Base-by-base conservation (phyloP, 2,113 vertebrate species). In the Mastomys coucha region DNA sequence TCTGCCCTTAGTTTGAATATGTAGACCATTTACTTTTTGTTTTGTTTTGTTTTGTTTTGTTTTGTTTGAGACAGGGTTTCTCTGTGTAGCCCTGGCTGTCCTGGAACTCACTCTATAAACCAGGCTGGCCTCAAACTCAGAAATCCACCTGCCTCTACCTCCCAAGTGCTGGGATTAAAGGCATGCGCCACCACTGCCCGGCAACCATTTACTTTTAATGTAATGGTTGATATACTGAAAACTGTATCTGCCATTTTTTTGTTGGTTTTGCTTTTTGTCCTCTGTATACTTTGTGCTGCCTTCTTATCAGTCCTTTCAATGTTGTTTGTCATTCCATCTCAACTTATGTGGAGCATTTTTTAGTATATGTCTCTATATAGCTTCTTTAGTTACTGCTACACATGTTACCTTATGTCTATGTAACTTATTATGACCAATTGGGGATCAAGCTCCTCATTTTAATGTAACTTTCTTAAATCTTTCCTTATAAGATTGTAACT, bases 191-290 rank as follows among this genome's bases (percentile, higher is more conserved):
- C n/a, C n/a, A n/a, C n/a, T n/a, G n/a, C n/a, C n/a, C n/a, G n/a
- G n/a, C n/a, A n/a, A 63, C 31, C 24, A 69, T 93, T 95, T 86
- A 87, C n/a, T 87, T 45, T 91, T 96, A 93, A 86, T 89, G 36
- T 67, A 70, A 82, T 86, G 65, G 39, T 36, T 89, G 33, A 17
- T 70, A 39, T 13, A 0, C 72, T 60, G 39, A 63, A 39, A 9
- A 12, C 78, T 87, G 28, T 76, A 36, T 67, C 58, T 93, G 42
- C 53, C 65, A 4, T n/a, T 75, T 93, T 39, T 24, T 67, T 45
- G 7, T 5, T 69, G 9, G 88, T 84, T 39, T 63, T 49, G 22
- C 7, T 45, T 87, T 87, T 31, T 60, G 8, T 75, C 85, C 76
- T 93, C 87, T 76, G 16, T 33, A 39, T 60, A 69, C 31, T 85